Conservation (phyloP, 2,888 invertebrate species). For the Chrysomela aeneicollis region DNA sequence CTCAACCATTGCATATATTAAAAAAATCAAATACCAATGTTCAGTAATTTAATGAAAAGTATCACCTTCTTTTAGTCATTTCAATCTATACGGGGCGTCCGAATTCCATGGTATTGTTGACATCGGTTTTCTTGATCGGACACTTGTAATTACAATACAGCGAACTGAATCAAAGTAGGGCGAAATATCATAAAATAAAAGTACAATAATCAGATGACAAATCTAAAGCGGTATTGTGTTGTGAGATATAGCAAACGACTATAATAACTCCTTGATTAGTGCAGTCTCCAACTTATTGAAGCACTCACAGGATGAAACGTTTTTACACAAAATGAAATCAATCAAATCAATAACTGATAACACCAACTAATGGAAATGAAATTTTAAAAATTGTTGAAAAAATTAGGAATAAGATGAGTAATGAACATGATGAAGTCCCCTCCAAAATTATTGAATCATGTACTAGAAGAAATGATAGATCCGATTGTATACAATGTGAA, state of each 20-base stretch:
- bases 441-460: neutral
- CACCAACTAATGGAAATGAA: neutral
- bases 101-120: too few relatives aligned
- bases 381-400: neutral
- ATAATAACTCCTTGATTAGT: conserved; percentile 13
- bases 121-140: too few relatives aligned
- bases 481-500: neutral
- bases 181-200: neutral
- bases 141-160: too few relatives aligned
- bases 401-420: neutral
- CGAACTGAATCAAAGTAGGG: neutral
- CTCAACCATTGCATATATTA: too few relatives aligned
- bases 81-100: too few relatives aligned
- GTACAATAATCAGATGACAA: neutral
- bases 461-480: neutral
- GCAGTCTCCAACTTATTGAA: conserved; percentile 14
- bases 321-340: neutral
- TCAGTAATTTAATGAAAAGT: too few relatives aligned
- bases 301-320: conserved; percentile 1
- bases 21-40: too few relatives aligned
- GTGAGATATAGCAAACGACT: neutral
- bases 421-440: neutral
- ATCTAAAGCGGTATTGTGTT: neutral
- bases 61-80: too few relatives aligned
- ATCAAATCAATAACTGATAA: neutral